Base-by-base conservation (phyloP, 2,797 vertebrate species). In the Limnodromus scolopaceus region DNA sequence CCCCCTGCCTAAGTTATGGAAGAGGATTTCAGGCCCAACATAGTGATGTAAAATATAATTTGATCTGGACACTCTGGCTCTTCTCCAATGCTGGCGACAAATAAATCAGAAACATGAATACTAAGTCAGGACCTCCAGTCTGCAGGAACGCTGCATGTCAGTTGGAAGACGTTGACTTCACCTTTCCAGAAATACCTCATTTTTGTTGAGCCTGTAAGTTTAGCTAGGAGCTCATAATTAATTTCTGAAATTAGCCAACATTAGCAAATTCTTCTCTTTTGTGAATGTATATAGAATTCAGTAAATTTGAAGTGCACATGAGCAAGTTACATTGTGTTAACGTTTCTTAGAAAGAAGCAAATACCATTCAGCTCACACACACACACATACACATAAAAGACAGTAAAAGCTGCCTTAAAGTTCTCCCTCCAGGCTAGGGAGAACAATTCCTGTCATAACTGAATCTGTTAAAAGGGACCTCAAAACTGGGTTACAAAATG, bases 1-100 rank as follows among this genome's bases (percentile, higher is more conserved):
- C 4, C 9, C 4, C 6, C 0, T 1, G 6, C 13, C 30, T 30
- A 45, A n/a, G 18, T 48, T 48, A 36, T 14, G 36, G n/a, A 9
- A 5, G 48, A 10, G 6, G 25, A 90, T 71, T 93, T 65, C 77
- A 81, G 19, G 7, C 34, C 8, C 27, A 90, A 46, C 14, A 46
- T 1, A 6, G 10, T 51, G 16, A 77, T 34, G 8, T 46, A 70
- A 84, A 83, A 92, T 12, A 14, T 24, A 58, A 57, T 34, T 46
- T 54, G 24, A 5, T 48, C 65, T 41, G 15, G 43, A 61, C 28
- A 39, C 34, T 65, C 34, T 27, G 25, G 13, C 10, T 74, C 8
- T 68, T 65, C 28, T 79, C 45, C 32, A 53, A 32, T n/a, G 45
- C 4, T 51, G 24, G 20, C 83, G 51, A 54, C 32, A 71, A 84